phyloP scores from a whole-genome alignment of 2,888 invertebrate genomes.

The Trichogramma evanescens region DNA sequence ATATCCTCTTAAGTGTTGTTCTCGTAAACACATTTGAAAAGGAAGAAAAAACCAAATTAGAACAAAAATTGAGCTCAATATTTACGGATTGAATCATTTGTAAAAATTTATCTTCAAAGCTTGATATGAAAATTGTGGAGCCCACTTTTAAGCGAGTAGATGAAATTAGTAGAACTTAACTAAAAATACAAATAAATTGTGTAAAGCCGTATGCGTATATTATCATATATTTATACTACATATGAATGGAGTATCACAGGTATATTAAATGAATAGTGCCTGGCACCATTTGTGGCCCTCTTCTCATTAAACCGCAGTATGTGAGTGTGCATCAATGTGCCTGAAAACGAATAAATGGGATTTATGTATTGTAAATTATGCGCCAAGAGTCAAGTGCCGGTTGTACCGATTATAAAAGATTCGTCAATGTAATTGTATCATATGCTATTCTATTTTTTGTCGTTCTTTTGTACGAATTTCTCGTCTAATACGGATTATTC shows the following conservation, averaged over 20 bases:
- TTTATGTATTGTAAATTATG: too few relatives aligned
- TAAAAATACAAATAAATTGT: too few relatives aligned
- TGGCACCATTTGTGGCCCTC: conserved; percentile 48
- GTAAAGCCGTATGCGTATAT: conserved; percentile 20
- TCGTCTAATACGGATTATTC: too few relatives aligned
- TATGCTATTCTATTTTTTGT: too few relatives aligned
- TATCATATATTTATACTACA: conserved; percentile 33
- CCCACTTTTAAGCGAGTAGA: too few relatives aligned
- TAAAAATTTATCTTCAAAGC: conserved; percentile 22
- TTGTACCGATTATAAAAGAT: too few relatives aligned
- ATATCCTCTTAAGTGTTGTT: conserved; percentile 35
- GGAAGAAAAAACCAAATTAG: too few relatives aligned
- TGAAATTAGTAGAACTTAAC: too few relatives aligned
- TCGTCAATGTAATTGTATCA: too few relatives aligned
- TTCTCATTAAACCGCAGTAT: conserved; percentile 31
- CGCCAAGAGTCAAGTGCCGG: too few relatives aligned
- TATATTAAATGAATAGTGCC: conserved; percentile 47
- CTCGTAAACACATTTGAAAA: conserved; percentile 24
- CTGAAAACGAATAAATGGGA: background rate
- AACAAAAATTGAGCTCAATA: conserved; percentile 8
- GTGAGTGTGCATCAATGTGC: conserved; percentile 9
- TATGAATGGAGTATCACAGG: conserved; percentile 40
- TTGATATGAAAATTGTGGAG: conserved; percentile 11
- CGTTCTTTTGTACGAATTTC: too few relatives aligned
- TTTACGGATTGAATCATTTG: conserved; percentile 25